A percentile compares a stretch with the other conserved stretches of the same genome.
Conservation (phyloP, 1,140 invertebrate genomes). For the Semibalanus balanoides region DNA sequence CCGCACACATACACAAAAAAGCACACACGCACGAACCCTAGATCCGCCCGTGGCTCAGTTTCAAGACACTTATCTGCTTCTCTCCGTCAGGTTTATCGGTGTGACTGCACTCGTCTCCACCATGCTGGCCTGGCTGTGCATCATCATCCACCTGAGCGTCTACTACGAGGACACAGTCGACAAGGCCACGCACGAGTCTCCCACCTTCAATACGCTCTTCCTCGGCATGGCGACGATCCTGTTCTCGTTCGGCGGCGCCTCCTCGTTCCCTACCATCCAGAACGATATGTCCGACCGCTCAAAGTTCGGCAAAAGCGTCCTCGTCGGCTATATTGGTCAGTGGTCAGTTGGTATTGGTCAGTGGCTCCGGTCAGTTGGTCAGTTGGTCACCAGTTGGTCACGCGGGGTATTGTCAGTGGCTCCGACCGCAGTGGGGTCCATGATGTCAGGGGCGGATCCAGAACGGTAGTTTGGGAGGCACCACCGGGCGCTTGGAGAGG, state of each 20-base stretch:
- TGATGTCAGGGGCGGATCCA: too few species aligned
- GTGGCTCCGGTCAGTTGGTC: constrained; percentile 25
- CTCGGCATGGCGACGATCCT: constrained; percentile 46
- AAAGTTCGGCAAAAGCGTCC: constrained; percentile 22
- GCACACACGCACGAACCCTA: too few species aligned
- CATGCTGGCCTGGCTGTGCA: constrained; percentile 39
- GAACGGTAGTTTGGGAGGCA: too few species aligned
- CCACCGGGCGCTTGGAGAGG: too few species aligned
- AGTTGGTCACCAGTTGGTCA: too few species aligned
- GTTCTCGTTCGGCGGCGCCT: constrained; percentile 52
- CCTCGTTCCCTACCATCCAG: constrained; percentile 53
- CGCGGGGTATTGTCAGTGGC: too few species aligned
- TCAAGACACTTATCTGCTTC: too few species aligned
- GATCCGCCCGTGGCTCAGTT: too few species aligned
- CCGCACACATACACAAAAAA: too few species aligned
- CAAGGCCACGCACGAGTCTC: constrained; percentile 22
- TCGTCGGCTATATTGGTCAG: too few species aligned
- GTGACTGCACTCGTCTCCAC: constrained; percentile 42
- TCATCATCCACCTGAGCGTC: constrained; percentile 37
- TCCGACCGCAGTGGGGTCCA: too few species aligned
- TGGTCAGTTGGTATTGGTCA: too few species aligned
- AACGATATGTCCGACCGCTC: constrained; percentile 36
- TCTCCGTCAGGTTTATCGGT: constrained; percentile 32
- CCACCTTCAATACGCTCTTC: constrained; percentile 36
- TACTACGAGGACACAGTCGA: constrained; percentile 8